Evolutionary conservation across 2,888 invertebrate species (phyloP), one percentile per base, ranked within the genome.

Genomic region (Lasioglossum marginatum): DNA sequence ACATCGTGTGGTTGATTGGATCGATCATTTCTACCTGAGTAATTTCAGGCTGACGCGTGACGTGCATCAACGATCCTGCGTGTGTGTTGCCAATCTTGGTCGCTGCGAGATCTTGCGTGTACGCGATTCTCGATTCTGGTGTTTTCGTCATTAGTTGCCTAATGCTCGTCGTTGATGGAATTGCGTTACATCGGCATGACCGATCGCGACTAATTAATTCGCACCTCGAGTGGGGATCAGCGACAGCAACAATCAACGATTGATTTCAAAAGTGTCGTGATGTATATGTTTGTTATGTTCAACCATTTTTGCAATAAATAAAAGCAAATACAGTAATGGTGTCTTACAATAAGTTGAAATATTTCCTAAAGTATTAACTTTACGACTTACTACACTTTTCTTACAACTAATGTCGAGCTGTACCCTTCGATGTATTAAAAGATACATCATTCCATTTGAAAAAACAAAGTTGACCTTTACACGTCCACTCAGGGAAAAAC

Each of bases 1-100:
- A 82, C 80, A 85, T 81, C 83, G 85, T 70, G 70, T 82, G 81
- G 81, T 84, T 89, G 90, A 90, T 90, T 90, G 90, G 82, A 90
- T 82, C 84, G 89, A 89, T 87, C 77, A 81, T 82, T 87, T 87
- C 84, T 88, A 82, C 83, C 85, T 78, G 71, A 77, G 80, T 82
- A 90, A 88, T 88, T 87, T 80, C 87, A 83, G 80, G 71, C 82
- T 79, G 79, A 76, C 77, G 70, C 79, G 70, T 71, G 34, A 66
- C 45, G 75, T 72, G 80, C 80, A 60, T 81, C 86, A 66, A 63
- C 73, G 77, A 71, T n/a, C 73, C 52, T 23, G 57, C 60, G 63
- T 63, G 48, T 66, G 16, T 57, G 70, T 72, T 68, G 40, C 45
- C 77, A 14, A 79, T 72, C 74, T 70, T 52, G 34, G 34, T 48